A percentile compares a stretch with the other conserved stretches of the same genome.
Conservation (phyloP, 2,113 vertebrate species). For the Menidia beryllina region DNA sequence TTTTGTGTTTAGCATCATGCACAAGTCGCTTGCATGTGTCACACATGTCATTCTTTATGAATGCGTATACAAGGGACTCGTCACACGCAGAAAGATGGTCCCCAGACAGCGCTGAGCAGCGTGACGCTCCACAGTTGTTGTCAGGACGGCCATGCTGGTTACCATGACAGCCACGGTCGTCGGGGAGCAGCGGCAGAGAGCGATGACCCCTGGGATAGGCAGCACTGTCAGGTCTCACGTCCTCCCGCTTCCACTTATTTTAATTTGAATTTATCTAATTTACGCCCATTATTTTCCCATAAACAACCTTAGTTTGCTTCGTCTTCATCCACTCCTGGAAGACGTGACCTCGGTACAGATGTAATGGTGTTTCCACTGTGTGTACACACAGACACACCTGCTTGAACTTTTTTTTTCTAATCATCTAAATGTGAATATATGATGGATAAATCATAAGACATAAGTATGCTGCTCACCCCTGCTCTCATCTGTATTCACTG, state of each 20-base stretch:
- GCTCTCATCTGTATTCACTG: too few relatives aligned
- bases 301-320: not conserved
- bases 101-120: conserved; percentile 30
- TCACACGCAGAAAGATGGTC: conserved; percentile 44
- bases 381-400: too few relatives aligned
- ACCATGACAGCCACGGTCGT: conserved; percentile 54
- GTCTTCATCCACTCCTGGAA: not conserved
- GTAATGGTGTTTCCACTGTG: too few relatives aligned
- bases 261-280: not conserved
- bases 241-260: not conserved
- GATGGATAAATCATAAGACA: not conserved
- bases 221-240: conserved; percentile 3
- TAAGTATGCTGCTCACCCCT: not conserved
- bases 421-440: too few relatives aligned
- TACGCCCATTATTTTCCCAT: not conserved
- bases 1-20: too few relatives aligned
- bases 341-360: too few relatives aligned
- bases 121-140: conserved; percentile 45
- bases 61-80: not conserved
- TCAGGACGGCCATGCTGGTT: conserved; percentile 56
- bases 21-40: not conserved
- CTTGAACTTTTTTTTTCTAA: too few relatives aligned
- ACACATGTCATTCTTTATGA: conserved; percentile 1
- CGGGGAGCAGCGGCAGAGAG: conserved; percentile 9
- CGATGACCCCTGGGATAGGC: conserved; percentile 35